These are phyloP conservation scores for Bruchidius siliquastri DNA, from an alignment of 2,888 invertebrate genomes.

Conservation along the genomic window DNA sequence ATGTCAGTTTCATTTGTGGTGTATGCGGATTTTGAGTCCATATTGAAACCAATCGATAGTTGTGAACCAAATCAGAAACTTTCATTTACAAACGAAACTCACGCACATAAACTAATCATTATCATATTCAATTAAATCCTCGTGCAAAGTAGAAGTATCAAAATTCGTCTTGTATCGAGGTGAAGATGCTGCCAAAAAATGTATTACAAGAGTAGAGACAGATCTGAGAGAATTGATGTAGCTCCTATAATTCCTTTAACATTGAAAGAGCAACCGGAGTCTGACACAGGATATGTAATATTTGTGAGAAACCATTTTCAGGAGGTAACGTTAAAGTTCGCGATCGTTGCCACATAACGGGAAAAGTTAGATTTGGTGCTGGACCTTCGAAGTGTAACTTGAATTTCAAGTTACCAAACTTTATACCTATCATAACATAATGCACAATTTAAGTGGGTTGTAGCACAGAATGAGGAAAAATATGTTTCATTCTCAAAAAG, in stretches of 20 bases:
- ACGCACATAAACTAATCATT: no score
- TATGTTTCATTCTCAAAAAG: slow-evolving; percentile 1
- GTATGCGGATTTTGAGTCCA: no score
- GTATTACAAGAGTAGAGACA: not conserved
- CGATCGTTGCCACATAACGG: slow-evolving; percentile 9
- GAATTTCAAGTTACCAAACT: slow-evolving; percentile 7
- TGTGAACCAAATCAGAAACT: no score
- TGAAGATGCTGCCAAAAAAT: slow-evolving; percentile 1
- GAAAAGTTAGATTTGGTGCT: slow-evolving; percentile 6
- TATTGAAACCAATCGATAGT: no score
- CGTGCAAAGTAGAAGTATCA: not conserved
- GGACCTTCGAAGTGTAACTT: not conserved
- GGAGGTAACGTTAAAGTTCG: not conserved
- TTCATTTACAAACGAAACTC: no score
- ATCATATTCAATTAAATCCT: slow-evolving; percentile 1
- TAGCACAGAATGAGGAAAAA: slow-evolving; percentile 2
- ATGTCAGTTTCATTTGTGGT: no score
- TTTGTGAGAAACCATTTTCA: slow-evolving; percentile 10
- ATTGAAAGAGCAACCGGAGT: not conserved
- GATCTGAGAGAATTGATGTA: not conserved
- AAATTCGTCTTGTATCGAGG: slow-evolving; percentile 2
- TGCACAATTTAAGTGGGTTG: slow-evolving; percentile 4
- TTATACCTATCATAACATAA: slow-evolving; percentile 2
- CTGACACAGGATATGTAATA: not conserved
- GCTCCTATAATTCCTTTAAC: not conserved